Conservation (phyloP, 1,140 invertebrate species). For the Calliphora vicina region DNA sequence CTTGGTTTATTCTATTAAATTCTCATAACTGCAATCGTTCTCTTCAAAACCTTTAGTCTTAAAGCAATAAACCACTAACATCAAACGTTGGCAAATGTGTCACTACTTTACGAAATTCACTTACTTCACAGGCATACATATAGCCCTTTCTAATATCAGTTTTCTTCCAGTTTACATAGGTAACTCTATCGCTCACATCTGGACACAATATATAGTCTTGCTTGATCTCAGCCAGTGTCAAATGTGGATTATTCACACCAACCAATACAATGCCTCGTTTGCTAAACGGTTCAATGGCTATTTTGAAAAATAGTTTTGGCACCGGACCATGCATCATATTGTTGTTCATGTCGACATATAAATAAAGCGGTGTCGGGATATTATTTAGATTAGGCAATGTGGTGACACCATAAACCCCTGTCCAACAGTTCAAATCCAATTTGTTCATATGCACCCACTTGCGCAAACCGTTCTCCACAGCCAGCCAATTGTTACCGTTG, state of each 20-base stretch:
- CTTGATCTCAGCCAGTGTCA: constrained; percentile 41
- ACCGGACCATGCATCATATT: constrained; percentile 57
- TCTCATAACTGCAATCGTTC: too few species aligned
- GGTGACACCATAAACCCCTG: constrained; percentile 60
- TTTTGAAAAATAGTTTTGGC: constrained; percentile 65
- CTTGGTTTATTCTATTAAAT: too few species aligned
- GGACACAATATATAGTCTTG: constrained; percentile 65
- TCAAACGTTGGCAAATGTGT: constrained; percentile 57
- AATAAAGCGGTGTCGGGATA: neutral
- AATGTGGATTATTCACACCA: constrained; percentile 64
- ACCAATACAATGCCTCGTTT: constrained; percentile 64
- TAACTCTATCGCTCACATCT: constrained; percentile 64
- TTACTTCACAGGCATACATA: constrained; percentile 72
- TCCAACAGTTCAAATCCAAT: constrained; percentile 57
- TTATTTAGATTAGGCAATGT: constrained; percentile 43
- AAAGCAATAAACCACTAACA: neutral
- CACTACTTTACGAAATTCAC: constrained; percentile 68
- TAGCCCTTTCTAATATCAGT: constrained; percentile 68
- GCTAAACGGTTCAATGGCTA: constrained; percentile 55
- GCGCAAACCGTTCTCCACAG: constrained; percentile 61
- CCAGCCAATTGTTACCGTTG: constrained; percentile 66
- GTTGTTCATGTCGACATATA: constrained; percentile 58
- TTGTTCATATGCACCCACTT: constrained; percentile 57
- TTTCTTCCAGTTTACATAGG: constrained; percentile 66
- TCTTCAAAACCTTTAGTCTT: neutral